Evolutionary conservation across 2,797 vertebrate genomes (phyloP).

Genomic region (Parambassis ranga): DNA sequence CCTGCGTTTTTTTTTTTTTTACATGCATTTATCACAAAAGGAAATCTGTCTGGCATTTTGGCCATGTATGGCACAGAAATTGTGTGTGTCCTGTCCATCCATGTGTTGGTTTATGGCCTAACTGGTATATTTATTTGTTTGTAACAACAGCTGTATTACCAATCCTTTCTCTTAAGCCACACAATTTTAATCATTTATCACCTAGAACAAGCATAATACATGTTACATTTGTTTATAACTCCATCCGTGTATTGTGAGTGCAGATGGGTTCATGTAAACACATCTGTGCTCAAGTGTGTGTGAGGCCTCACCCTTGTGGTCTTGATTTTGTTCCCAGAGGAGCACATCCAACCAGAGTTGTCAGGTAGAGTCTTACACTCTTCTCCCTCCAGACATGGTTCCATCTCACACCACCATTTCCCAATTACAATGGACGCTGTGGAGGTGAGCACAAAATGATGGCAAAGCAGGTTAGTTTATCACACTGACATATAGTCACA

Average conservation of each 20-base stretch:
- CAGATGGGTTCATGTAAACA: not conserved
- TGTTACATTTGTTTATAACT: not conserved
- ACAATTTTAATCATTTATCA: no score
- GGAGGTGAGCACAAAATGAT: slow-evolving; percentile 32
- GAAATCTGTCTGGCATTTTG: no score
- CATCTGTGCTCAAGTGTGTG: not conserved
- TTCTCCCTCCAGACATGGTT: slow-evolving; percentile 96
- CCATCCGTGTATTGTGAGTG: not conserved
- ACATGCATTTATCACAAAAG: no score
- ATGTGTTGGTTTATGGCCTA: no score
- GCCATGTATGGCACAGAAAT: no score
- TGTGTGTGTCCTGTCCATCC: no score
- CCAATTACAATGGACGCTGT: slow-evolving; percentile 96
- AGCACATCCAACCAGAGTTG: slow-evolving; percentile 98
- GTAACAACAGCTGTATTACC: no score
- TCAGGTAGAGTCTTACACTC: slow-evolving; percentile 97
- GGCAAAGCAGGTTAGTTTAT: slow-evolving; percentile 27
- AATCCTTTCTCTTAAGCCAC: no score
- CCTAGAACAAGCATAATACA: not conserved
- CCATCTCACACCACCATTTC: slow-evolving; percentile 99
- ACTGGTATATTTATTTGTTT: no score
- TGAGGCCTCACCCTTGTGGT: slow-evolving; percentile 92
- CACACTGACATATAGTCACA: not conserved
- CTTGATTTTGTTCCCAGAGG: slow-evolving; percentile 98
- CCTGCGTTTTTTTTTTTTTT: no score